Percentiles rank a stretch among this genome's conserved stretches.
These are phyloP conservation scores for Oncorhynchus clarkii DNA, from an alignment of 2,113 vertebrate species.

Conservation along the genomic window DNA sequence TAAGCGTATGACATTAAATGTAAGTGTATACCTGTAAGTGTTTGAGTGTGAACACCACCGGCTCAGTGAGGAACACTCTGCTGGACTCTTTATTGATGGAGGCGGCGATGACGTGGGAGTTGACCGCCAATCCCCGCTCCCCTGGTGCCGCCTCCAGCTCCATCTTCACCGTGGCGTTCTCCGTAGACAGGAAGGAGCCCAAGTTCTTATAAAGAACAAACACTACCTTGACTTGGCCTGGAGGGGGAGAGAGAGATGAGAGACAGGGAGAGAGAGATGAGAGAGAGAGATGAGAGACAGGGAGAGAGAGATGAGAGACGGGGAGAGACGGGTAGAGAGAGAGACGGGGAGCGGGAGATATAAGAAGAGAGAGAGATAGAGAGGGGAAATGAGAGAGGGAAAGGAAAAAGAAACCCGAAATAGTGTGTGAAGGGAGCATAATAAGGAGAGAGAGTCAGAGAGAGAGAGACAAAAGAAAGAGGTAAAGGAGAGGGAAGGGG, in stretches of 20 bases:
- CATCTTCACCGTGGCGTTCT: conserved; percentile 89
- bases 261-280: not conserved
- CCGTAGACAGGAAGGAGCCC: conserved; percentile 87
- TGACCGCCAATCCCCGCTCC: conserved; percentile 79
- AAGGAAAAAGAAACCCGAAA: conserved; percentile 7
- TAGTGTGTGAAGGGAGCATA: conserved; percentile 13
- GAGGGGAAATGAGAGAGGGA: conserved; percentile 2
- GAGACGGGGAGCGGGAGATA: not conserved
- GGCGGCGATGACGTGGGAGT: conserved; percentile 88
- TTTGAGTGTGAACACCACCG: conserved; percentile 87
- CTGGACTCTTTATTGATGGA: conserved; percentile 94
- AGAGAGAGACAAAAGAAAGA: not conserved
- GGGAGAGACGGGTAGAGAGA: not conserved
- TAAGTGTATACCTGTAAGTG: conserved; percentile 79
- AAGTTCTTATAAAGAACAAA: conserved; percentile 92
- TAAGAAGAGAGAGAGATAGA: not conserved
- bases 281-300: not conserved
- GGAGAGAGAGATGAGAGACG: not conserved
- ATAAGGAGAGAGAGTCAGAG: not conserved
- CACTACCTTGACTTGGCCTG: conserved; percentile 92
- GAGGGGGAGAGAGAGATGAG: conserved; percentile 12
- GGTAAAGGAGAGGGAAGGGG: not conserved
- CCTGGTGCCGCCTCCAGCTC: conserved; percentile 71
- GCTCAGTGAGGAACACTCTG: conserved; percentile 88
- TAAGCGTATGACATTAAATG: no score